A percentile compares a stretch with the other conserved stretches of the same genome.
Conservation (phyloP, 2,888 invertebrate species). For the Acrobasis consociella region DNA sequence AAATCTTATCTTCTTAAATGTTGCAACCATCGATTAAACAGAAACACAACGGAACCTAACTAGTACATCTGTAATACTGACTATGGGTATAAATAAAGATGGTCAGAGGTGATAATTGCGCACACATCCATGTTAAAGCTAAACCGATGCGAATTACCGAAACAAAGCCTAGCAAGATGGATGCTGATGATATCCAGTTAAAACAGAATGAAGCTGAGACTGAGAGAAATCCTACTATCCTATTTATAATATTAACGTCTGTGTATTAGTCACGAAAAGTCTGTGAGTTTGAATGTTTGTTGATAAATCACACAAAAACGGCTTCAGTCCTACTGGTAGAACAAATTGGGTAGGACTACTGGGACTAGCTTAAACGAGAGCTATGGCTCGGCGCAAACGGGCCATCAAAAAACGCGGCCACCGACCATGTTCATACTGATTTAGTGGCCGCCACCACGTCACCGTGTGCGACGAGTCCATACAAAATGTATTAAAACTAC, state of each 20-base stretch:
- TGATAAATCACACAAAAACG: no score
- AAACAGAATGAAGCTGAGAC: neutral
- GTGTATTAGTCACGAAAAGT: no score
- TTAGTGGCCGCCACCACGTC: no score
- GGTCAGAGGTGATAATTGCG: conserved; percentile 1
- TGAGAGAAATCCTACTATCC: neutral
- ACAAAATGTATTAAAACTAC: no score
- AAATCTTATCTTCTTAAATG: neutral
- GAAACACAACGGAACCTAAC: neutral
- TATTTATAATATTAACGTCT: neutral
- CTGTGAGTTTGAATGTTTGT: no score
- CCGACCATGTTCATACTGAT: no score
- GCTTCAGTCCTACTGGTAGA: no score
- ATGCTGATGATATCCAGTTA: neutral
- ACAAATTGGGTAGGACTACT: no score
- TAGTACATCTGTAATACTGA: neutral
- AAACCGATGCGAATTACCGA: conserved; percentile 12
- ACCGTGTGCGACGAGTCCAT: no score
- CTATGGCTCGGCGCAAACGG: no score
- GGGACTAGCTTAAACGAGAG: no score
- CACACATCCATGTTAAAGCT: neutral
- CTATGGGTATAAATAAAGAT: neutral
- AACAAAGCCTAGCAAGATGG: neutral
- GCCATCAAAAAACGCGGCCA: no score
- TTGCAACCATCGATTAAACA: neutral